Evolutionary conservation across 2,888 invertebrate genomes (phyloP).

Genomic region (Acleris sparsana): DNA sequence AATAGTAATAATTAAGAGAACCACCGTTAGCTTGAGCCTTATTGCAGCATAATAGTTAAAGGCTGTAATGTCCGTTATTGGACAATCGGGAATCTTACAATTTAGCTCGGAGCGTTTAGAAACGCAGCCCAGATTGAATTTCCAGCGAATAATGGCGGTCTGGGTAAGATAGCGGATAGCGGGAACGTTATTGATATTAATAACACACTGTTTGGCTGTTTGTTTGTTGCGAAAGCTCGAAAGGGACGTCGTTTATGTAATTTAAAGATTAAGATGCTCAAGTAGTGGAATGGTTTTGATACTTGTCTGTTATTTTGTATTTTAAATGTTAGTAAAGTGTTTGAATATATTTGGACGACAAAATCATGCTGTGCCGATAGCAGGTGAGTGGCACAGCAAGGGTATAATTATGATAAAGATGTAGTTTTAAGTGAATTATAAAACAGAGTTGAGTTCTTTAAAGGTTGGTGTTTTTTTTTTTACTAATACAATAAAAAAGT

Average conservation of each 20-base stretch:
- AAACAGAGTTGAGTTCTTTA: no score
- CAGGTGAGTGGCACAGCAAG: no score
- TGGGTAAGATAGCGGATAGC: constrained; percentile 32
- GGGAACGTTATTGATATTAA: constrained; percentile 34
- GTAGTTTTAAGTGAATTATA: no score
- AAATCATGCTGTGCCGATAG: no score
- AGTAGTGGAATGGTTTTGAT: neutral
- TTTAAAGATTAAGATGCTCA: neutral
- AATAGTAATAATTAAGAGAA: neutral
- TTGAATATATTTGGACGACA: no score
- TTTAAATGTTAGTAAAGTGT: no score
- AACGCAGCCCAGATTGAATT: constrained; percentile 65
- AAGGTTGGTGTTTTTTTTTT: no score
- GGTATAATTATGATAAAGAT: no score
- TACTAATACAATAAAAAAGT: no score
- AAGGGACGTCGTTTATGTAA: constrained; percentile 7
- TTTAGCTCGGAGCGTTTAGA: constrained; percentile 59
- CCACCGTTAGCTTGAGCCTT: constrained; percentile 33
- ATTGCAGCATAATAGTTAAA: constrained; percentile 42
- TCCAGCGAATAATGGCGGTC: constrained; percentile 43
- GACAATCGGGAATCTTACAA: constrained; percentile 43
- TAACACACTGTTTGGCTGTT: constrained; percentile 27
- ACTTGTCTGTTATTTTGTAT: no score
- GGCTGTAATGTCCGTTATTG: constrained; percentile 48
- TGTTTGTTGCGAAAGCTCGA: constrained; percentile 22